Evolutionary conservation across 2,113 vertebrate genomes (phyloP).

Genomic region (Heptranchias perlo): DNA sequence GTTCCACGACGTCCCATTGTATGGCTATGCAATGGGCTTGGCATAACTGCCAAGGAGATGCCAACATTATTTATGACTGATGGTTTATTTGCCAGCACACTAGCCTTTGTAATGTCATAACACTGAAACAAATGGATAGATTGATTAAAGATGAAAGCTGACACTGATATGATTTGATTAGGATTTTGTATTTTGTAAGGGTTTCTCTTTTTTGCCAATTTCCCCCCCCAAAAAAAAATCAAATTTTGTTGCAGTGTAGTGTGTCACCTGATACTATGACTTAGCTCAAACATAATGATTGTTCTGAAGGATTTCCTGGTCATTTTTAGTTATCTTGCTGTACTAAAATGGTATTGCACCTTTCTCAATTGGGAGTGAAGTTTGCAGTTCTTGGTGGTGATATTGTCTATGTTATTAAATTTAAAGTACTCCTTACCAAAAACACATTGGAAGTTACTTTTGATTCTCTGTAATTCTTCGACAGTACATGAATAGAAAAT

Average conservation of each 20-base stretch:
- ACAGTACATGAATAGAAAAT: background rate
- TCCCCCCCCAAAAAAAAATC: background rate
- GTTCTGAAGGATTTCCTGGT: background rate
- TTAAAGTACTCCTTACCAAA: background rate
- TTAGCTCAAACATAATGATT: background rate
- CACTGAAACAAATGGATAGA: background rate
- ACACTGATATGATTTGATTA: background rate
- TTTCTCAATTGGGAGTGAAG: background rate
- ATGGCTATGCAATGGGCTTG: too few relatives aligned
- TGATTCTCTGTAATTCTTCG: background rate
- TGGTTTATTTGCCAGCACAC: conserved; percentile 4
- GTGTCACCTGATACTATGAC: background rate
- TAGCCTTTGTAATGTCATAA: background rate
- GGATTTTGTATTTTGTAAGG: background rate
- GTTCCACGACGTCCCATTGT: background rate
- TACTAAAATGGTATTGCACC: background rate
- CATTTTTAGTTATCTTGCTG: background rate
- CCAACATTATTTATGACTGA: background rate
- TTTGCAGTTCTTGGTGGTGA: background rate
- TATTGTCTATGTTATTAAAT: background rate
- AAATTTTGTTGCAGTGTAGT: background rate
- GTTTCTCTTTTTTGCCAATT: background rate
- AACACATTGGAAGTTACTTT: background rate
- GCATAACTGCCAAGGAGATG: background rate
- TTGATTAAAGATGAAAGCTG: background rate